These are phyloP conservation scores for Tapirus indicus DNA, from an alignment of 2,797 vertebrate genomes.

Conservation along the genomic window DNA sequence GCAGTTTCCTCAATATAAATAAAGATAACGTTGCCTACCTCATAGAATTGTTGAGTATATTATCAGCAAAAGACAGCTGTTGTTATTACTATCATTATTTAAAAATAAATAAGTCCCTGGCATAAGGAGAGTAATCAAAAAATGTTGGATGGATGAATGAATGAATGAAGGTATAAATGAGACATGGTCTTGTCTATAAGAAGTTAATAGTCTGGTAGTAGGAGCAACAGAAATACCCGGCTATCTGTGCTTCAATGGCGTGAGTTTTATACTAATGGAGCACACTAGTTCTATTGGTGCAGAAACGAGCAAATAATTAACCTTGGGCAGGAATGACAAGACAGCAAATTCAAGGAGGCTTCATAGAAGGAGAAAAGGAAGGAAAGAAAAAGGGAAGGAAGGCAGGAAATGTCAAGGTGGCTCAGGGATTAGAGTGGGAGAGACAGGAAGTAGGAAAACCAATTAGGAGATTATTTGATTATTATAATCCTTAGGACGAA, in stretches of 20 bases:
- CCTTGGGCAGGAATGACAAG: neutral
- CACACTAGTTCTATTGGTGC: neutral
- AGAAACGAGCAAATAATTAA: conserved; percentile 40
- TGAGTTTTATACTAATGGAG: neutral
- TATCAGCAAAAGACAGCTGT: neutral
- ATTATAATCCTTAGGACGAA: neutral
- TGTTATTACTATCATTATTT: neutral
- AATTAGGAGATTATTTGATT: neutral
- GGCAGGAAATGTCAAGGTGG: neutral
- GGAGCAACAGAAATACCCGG: neutral
- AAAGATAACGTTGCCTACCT: neutral
- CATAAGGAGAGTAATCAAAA: neutral
- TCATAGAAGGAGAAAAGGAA: neutral
- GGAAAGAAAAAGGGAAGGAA: neutral
- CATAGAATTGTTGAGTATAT: neutral
- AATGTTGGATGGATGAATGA: neutral
- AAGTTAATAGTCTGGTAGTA: neutral
- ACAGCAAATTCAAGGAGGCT: neutral
- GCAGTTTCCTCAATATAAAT: neutral
- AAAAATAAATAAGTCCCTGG: neutral
- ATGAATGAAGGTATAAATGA: neutral
- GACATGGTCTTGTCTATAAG: neutral
- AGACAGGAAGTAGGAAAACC: neutral
- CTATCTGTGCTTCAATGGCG: neutral
- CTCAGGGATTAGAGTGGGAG: neutral